These are phyloP conservation scores for Ryuthela nishihirai DNA, from an alignment of 2,888 invertebrate species.

Conservation along the genomic window DNA sequence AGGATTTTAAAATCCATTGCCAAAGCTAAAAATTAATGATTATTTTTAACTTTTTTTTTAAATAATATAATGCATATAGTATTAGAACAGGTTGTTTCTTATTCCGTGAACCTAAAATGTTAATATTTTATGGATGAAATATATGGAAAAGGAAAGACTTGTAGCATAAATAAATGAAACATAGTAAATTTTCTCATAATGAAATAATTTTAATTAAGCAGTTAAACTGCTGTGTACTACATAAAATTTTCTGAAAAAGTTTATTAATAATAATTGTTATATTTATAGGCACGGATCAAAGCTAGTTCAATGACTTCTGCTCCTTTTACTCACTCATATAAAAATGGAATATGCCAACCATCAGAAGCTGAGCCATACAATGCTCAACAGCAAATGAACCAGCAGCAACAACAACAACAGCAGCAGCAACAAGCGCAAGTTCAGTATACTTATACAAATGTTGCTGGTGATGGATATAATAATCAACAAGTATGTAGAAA, in stretches of 20 bases:
- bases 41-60: too few species aligned
- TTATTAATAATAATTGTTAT: constrained; percentile 1
- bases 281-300: constrained; percentile 65
- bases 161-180: too few species aligned
- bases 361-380: constrained; percentile 50
- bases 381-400: constrained; percentile 43
- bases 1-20: too few species aligned
- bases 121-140: too few species aligned
- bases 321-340: constrained; percentile 56
- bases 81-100: too few species aligned
- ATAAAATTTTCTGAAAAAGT: background rate
- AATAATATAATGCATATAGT: too few species aligned
- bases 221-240: background rate
- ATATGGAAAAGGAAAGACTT: too few species aligned
- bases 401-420: constrained; percentile 48
- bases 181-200: too few species aligned
- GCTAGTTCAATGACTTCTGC: constrained; percentile 68
- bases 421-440: constrained; percentile 43
- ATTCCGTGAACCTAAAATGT: too few species aligned
- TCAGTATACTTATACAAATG: constrained; percentile 36
- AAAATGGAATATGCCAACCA: constrained; percentile 64
- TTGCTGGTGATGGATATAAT: constrained; percentile 37
- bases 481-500: constrained; percentile 28
- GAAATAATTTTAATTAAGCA: background rate
- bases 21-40: too few species aligned